Conservation (phyloP, 1,140 invertebrate species). For the Dreissena polymorpha region DNA sequence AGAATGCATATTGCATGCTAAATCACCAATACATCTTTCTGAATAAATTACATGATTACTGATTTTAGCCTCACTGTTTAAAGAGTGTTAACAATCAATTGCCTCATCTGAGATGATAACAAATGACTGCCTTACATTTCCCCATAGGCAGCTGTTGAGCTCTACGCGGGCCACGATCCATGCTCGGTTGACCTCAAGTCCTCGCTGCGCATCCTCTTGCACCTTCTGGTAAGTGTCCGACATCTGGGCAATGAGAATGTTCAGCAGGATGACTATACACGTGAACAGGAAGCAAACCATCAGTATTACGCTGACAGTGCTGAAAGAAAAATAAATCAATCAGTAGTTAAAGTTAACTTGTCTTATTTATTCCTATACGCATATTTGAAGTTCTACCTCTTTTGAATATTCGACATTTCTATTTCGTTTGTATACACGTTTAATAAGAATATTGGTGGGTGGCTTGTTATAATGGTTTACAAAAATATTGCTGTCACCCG, state of each 20-base stretch:
- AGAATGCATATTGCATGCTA: no score
- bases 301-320: constrained; percentile 66
- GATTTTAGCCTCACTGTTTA: no score
- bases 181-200: constrained; percentile 72
- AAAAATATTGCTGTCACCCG: constrained; percentile 12
- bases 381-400: no score
- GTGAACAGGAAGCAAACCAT: constrained; percentile 74
- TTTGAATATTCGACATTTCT: not conserved
- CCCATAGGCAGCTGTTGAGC: constrained; percentile 68
- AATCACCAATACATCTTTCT: no score
- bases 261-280: constrained; percentile 69
- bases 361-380: no score
- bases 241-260: constrained; percentile 74
- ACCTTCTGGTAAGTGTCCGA: constrained; percentile 74
- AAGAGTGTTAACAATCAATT: no score
- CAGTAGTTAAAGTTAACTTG: no score
- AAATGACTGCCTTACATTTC: constrained; percentile 54
- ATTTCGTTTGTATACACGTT: not conserved
- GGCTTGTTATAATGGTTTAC: no score
- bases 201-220: constrained; percentile 71
- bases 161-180: constrained; percentile 74
- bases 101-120: not conserved
- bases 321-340: constrained; percentile 36
- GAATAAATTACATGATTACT: no score
- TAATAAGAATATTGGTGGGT: not conserved